These are phyloP conservation scores for Chirona hameri DNA, from an alignment of 2,888 invertebrate genomes.

Conservation along the genomic window DNA sequence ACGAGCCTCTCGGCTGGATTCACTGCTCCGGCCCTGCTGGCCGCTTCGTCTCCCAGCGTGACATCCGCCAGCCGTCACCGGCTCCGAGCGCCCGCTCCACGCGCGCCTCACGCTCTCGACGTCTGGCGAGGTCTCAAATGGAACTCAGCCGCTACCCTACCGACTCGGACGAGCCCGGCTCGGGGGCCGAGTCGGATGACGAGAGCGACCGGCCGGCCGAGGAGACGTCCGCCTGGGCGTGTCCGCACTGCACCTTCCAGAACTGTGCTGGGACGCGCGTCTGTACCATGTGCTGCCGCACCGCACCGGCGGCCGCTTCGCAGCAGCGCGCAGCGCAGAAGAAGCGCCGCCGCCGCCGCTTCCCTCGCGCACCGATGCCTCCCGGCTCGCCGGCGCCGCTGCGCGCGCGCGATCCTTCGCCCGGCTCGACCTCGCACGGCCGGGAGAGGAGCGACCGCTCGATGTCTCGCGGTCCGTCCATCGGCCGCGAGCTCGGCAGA, in stretches of 20 bases:
- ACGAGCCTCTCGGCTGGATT: conserved; percentile 34
- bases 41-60: conserved; percentile 37
- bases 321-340: conserved; percentile 34
- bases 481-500: neutral
- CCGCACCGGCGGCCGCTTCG: conserved; percentile 45
- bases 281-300: conserved; percentile 82
- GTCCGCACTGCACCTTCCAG: conserved; percentile 85
- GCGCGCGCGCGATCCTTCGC: neutral
- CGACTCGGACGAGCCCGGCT: conserved; percentile 37
- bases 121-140: conserved; percentile 51
- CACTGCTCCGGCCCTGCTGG: conserved; percentile 33
- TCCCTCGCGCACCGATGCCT: neutral
- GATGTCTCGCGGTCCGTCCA: neutral
- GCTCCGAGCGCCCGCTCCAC: conserved; percentile 33
- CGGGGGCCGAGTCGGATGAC: conserved; percentile 39
- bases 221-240: conserved; percentile 65
- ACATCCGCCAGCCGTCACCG: conserved; percentile 36
- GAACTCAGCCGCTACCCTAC: conserved; percentile 59
- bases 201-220: conserved; percentile 45
- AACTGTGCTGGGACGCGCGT: conserved; percentile 75
- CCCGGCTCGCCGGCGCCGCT: conserved; percentile 2
- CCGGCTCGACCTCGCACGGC: neutral
- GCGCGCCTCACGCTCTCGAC: conserved; percentile 30
- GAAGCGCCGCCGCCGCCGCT: conserved; percentile 33
- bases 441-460: neutral